Percentiles rank a stretch among this genome's conserved stretches.
Evolutionary conservation across 1,140 invertebrate species (phyloP).

Genomic region (Plutomurus gul): DNA sequence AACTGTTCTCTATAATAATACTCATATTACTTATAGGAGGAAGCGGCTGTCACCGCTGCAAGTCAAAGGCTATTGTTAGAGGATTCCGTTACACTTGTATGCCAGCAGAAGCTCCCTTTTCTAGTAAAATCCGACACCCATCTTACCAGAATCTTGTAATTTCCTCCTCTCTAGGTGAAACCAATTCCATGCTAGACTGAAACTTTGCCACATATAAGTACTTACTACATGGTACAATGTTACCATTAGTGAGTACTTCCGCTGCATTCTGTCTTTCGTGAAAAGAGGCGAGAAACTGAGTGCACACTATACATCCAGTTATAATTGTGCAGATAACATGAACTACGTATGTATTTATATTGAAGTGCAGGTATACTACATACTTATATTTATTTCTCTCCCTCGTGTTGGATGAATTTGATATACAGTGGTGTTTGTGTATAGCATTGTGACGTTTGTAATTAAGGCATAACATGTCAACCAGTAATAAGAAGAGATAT

Average conservation of each 20-base stretch:
- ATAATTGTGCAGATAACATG: no score
- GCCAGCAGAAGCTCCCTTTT: not conserved
- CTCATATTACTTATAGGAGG: no score
- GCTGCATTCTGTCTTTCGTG: no score
- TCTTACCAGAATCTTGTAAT: constrained; percentile 19
- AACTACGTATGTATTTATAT: no score
- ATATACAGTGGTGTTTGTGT: not conserved
- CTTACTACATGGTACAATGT: not conserved
- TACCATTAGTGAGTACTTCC: no score
- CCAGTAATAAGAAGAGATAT: constrained; percentile 9
- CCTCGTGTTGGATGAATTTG: not conserved
- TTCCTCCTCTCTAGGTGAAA: constrained; percentile 22
- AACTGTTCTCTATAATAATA: no score
- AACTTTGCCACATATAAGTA: constrained; percentile 9
- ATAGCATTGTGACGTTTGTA: not conserved
- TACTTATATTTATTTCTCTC: not conserved
- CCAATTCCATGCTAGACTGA: constrained; percentile 8
- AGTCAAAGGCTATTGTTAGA: constrained; percentile 12
- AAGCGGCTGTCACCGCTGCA: not conserved
- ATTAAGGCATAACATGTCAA: not conserved
- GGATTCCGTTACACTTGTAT: not conserved
- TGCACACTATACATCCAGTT: no score
- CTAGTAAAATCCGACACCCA: constrained; percentile 5
- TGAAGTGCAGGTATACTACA: not conserved
- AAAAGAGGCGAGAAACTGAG: no score